Base-by-base conservation (phyloP, 2,113 vertebrate species). In the Hemichromis elongatus region DNA sequence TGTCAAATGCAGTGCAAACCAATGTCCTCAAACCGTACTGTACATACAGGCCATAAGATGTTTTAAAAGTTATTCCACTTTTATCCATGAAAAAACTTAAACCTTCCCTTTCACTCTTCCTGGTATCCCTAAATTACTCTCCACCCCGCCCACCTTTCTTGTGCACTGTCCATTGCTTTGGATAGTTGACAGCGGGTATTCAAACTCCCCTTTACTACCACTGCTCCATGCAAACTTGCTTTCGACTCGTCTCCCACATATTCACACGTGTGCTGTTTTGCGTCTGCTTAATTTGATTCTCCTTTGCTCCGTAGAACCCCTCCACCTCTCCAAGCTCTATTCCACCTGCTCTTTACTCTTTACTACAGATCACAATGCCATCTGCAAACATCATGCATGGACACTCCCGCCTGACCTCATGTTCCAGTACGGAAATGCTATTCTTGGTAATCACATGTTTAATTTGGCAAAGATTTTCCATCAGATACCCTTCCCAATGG, bases 201-300 rank as follows among this genome's bases (percentile, higher is more conserved):
- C n/a, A 3, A 66, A 66, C 61, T 40, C 61, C 21, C 19, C 59
- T 66, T 24, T 14, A 24, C 35, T 68, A 40, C 35, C 63, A 68
- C n/a, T 9, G 35, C 35, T 68, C n/a, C 63, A 24, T 42, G 35
- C 35, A 24, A 3, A 9, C 35, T 16, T 24, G 12, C 63, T 68
- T 68, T 24, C 0, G 12, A 2, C 35, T 12, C 2, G 21, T 40
- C n/a, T 21, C 35, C 61, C 33, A n/a, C 33, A 0, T 19, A 21
- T 40, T 66, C 33, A 37, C 35, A 21, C 61, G 40, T 37, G 0
- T 21, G 21, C 7, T 21, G 61, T 11, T 40, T 66, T 66, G 61
- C 11, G 40, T 66, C 61, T 21, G 33, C 33, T 40, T 37, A 66
- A 19, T 66, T 66, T 40, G 33, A 66, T 66, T 40, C 37, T 11